These are phyloP conservation scores for Synanthedon myopaeformis DNA, from an alignment of 2,888 invertebrate species.

Conservation along the genomic window DNA sequence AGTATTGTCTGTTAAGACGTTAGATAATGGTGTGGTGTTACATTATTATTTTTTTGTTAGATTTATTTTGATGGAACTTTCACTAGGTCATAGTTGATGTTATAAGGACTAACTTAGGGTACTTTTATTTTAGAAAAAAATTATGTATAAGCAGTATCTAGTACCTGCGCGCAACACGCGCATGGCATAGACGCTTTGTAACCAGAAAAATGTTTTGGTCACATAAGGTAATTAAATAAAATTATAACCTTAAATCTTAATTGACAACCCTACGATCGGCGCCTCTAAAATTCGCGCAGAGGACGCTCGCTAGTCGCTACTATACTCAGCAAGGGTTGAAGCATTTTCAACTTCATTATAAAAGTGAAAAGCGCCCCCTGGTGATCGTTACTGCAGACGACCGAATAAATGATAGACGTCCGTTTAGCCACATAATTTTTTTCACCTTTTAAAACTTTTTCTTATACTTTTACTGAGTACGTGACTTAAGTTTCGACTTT, in stretches of 20 bases:
- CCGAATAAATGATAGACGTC: neutral
- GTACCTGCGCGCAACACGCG: no score
- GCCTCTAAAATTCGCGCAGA: conserved; percentile 25
- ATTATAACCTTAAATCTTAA: neutral
- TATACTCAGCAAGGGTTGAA: conserved; percentile 25
- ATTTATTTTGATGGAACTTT: no score
- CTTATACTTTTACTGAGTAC: neutral
- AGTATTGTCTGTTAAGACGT: neutral
- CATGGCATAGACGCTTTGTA: no score
- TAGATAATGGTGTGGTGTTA: no score
- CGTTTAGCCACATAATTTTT: neutral
- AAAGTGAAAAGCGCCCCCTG: conserved; percentile 19
- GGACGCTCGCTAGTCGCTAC: conserved; percentile 11
- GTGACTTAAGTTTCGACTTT: neutral
- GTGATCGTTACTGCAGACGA: conserved; percentile 2
- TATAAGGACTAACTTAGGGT: no score
- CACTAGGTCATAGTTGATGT: no score
- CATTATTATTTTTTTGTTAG: no score
- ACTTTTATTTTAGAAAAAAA: no score
- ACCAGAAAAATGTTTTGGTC: no score
- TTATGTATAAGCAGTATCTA: no score
- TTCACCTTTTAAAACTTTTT: neutral
- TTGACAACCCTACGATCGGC: conserved; percentile 26
- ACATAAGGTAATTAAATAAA: no score
- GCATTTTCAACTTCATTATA: conserved; percentile 42